A percentile compares a stretch with the other conserved stretches of the same genome.
Conservation (phyloP, 2,113 vertebrate genomes). For the Orthonyx spaldingii region DNA sequence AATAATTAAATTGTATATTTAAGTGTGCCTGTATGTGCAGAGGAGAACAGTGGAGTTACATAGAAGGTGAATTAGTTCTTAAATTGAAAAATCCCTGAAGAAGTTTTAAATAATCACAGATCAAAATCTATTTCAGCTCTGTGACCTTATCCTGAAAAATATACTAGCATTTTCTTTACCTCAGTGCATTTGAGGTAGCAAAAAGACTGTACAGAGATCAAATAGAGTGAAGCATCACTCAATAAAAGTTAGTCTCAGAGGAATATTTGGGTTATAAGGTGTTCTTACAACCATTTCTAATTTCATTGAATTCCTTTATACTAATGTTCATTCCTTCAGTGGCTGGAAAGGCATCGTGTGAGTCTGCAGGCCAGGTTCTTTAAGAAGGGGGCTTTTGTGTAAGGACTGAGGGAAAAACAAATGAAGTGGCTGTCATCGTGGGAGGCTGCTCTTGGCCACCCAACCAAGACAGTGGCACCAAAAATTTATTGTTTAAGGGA, state of each 20-base stretch:
- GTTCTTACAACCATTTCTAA: not conserved
- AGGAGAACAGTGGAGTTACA: not conserved
- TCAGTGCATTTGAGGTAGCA: not conserved
- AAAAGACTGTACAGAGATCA: conserved; percentile 24
- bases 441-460: not conserved
- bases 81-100: conserved; percentile 15
- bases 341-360: not conserved
- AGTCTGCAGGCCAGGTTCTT: not conserved
- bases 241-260: not conserved
- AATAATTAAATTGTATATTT: conserved; percentile 4
- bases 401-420: not conserved
- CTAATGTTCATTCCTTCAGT: not conserved
- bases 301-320: not conserved
- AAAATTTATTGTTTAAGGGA: not conserved
- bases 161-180: not conserved
- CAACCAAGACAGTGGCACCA: not conserved
- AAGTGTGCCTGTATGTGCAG: not conserved
- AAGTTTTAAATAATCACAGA: conserved; percentile 44
- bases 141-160: conserved; percentile 43
- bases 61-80: not conserved
- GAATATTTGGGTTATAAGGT: conserved; percentile 24
- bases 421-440: not conserved
- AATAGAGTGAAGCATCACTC: conserved; percentile 37
- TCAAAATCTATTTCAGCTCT: conserved; percentile 37
- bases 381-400: not conserved